Evolutionary conservation across 2,797 vertebrate genomes (phyloP), one percentile per base, ranked within the genome.

Genomic region (Orestias chungarensis): DNA sequence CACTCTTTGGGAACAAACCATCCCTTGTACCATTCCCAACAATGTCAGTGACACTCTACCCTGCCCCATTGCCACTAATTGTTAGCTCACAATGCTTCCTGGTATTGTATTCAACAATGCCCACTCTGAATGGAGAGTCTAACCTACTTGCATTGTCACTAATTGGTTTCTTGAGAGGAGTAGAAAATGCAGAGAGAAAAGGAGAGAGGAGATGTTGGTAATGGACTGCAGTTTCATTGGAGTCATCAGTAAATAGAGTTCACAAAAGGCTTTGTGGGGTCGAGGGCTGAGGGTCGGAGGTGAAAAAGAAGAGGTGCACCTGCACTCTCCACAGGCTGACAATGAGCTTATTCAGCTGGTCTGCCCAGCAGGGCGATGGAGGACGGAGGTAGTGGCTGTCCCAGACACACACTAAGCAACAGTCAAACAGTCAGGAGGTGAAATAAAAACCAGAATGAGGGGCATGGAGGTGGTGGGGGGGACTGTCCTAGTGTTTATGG

Each of bases 121-220:
- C 84, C 83, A 90, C 87, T 91, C 90, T 94, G 92, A 94, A 94
- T 94, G 88, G 93, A 91, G 91, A 93, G 92, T 91, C 92, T 94
- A 95, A 95, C 93, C 94, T 95, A 94, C 93, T 95, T 95, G 93
- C 92, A 94, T 94, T 95, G 93, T 95, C 85, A 79, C 93, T 95
- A 95, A 95, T 95, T 94, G 93, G 93, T 95, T 94, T 94, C 93
- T 94, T 93, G 89, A 92, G 92, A 92, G 90, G 85, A 92, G 85
- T 80, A 92, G 88, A 92, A 91, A 91, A 92, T 85, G 70, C 87
- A 70, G 78, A 90, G 82, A 90, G 87, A 92, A 93, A 91, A 76
- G 86, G 80, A 91, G 86, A 89, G 85, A 88, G 84, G 85, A 91
- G 85, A 91, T 85, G 91, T 89, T 89, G 83, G 90, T 91, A 91